Evolutionary conservation across 2,113 vertebrate genomes (phyloP).

Genomic region (Elephas maximus): DNA sequence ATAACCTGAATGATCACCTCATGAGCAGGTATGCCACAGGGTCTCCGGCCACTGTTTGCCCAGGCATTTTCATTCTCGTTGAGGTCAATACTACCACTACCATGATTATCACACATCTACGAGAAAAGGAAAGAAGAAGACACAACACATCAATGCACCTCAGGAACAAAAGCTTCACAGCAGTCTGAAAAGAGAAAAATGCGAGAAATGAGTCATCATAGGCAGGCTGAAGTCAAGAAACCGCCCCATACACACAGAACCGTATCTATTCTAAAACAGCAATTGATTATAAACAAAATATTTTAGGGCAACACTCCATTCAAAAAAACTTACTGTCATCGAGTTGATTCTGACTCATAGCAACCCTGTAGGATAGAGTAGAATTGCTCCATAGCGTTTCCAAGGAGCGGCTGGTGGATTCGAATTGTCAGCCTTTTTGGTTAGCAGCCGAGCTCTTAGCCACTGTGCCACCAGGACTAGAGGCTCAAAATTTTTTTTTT

Average conservation of each 20-base stretch:
- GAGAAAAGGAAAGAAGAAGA: constrained; percentile 11
- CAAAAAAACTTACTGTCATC: no score
- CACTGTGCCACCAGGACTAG: no score
- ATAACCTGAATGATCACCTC: background rate
- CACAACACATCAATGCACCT: background rate
- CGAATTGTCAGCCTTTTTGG: no score
- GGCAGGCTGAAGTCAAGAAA: background rate
- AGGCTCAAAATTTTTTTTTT: background rate
- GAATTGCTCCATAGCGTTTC: no score
- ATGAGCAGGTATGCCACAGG: background rate
- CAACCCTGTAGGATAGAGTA: no score
- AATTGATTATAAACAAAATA: constrained; percentile 28
- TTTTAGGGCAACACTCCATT: background rate
- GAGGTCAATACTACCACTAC: background rate
- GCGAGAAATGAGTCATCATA: background rate
- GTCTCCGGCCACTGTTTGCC: background rate
- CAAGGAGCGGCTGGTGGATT: no score
- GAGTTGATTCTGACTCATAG: no score
- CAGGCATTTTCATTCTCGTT: background rate
- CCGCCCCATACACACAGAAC: background rate
- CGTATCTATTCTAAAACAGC: background rate
- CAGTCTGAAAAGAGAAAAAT: constrained; percentile 21
- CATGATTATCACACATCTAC: background rate
- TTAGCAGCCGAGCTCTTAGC: no score
- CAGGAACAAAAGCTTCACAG: background rate